Evolutionary conservation across 2,113 vertebrate genomes (phyloP).

Genomic region (Zapornia atra): DNA sequence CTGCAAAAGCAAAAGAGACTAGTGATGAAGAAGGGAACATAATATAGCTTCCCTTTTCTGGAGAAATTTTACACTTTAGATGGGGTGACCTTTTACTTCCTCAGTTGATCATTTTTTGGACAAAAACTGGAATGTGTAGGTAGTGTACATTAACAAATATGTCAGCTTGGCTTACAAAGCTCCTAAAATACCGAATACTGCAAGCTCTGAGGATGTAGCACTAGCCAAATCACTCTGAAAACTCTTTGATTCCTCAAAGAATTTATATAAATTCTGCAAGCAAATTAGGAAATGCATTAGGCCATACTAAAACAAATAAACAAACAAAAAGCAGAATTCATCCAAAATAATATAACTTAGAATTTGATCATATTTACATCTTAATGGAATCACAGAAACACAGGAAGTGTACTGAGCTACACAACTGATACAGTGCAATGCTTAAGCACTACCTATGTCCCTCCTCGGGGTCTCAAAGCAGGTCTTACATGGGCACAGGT

Average conservation of each 20-base stretch:
- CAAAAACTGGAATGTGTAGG: not conserved
- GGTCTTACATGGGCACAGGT: not conserved
- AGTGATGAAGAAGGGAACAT: not conserved
- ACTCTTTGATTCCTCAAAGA: not conserved
- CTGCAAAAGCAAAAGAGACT: not conserved
- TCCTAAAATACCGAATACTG: not conserved
- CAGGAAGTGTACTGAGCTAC: not conserved
- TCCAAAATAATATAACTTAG: not conserved
- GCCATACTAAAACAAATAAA: not conserved
- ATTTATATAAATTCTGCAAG: not conserved
- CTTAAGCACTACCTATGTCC: not conserved
- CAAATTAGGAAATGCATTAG: not conserved
- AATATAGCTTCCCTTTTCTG: not conserved
- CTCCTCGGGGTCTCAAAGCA: not conserved
- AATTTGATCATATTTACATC: not conserved
- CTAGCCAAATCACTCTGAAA: not conserved
- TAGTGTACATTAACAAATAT: not conserved
- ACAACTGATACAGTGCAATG: not conserved
- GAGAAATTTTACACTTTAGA: not conserved
- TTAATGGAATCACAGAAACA: not conserved
- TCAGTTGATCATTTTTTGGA: not conserved
- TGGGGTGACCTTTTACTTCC: not conserved
- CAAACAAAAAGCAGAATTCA: not conserved
- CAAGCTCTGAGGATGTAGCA: not conserved
- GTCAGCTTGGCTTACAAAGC: not conserved